Base-by-base conservation (phyloP, 2,797 vertebrate species). In the Falco naumanni region DNA sequence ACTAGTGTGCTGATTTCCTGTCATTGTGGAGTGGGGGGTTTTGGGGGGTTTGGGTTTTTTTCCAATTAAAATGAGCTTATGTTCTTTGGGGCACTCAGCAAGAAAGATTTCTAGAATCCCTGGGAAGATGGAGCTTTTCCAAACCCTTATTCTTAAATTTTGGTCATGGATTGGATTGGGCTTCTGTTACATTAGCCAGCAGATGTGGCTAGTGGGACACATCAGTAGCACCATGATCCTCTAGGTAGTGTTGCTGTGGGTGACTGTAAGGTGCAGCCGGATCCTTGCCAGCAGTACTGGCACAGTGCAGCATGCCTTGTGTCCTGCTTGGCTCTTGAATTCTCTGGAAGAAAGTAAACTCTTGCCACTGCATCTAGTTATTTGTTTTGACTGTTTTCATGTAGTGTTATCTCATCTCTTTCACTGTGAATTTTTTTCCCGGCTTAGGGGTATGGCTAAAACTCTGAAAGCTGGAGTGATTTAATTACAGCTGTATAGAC, bases 401-500 rank as follows among this genome's bases (percentile, higher is more conserved):
- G 21, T 65, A 65, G 45, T 59, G 33, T 56, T 63, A 54, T 24
- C 72, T 65, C 75, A 74, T 78, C 65, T 89, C 56, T 75, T 72
- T 87, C 37, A 28, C 39, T 47, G 51, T 1, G 7, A 93, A 70
- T 69, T 95, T 89, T 89, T 74, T 92, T 83, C 75, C 56, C 71
- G 57, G 54, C 51, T 61, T 81, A 45, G 61, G 76, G 78, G 75
- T 85, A 85, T 45, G n/a, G 64, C 33, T 93, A 68, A 72, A 85
- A 87, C 64, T 60, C 77, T 78, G 50, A 90, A 93, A 93, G 70
- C 84, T 69, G 91, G 63, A 81, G 70, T 78, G 12, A 77, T 95
- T 96, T 96, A 94, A 90, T 96, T 92, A 87, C 89, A 83, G 56
- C 72, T 87, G 54, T 93, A 72, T 64, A 94, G 80, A 74, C 47